phyloP scores from a whole-genome alignment of 35 echinoderm and acorn worm genomes.

The Lytechinus pictus region DNA sequence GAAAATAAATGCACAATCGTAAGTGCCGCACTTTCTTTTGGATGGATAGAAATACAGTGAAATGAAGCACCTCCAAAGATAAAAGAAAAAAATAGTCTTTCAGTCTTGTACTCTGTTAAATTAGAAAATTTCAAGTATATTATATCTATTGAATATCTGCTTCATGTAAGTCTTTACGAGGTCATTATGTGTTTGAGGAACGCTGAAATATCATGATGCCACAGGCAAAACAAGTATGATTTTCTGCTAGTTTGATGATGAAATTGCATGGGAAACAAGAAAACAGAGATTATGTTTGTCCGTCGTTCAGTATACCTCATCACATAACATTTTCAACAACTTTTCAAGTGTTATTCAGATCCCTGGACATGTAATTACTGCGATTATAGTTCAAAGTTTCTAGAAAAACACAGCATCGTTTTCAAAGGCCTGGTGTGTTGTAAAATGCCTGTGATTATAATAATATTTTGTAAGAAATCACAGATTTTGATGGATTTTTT shows the following conservation, averaged over 20 bases:
- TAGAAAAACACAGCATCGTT: neutral
- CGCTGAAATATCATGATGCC: neutral
- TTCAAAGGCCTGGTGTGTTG: neutral
- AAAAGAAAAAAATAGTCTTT: too few species aligned
- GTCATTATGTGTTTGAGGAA: neutral
- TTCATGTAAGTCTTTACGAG: neutral
- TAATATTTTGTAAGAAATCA: neutral
- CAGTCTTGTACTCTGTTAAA: too few species aligned
- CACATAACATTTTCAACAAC: neutral
- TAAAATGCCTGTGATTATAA: neutral
- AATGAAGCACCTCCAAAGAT: too few species aligned
- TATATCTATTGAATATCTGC: neutral
- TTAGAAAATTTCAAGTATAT: neutral
- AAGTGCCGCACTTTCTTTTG: too few species aligned
- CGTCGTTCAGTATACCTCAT: neutral
- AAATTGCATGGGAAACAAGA: neutral
- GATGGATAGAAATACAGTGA: too few species aligned
- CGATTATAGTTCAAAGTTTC: neutral
- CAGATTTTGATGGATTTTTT: neutral
- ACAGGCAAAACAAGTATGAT: neutral
- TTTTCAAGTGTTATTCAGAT: neutral
- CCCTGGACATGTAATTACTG: neutral
- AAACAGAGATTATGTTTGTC: neutral
- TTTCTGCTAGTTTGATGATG: neutral
- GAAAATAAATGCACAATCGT: too few species aligned